Base-by-base conservation (phyloP, 2,888 invertebrate genomes). In the Pollenia angustigena region DNA sequence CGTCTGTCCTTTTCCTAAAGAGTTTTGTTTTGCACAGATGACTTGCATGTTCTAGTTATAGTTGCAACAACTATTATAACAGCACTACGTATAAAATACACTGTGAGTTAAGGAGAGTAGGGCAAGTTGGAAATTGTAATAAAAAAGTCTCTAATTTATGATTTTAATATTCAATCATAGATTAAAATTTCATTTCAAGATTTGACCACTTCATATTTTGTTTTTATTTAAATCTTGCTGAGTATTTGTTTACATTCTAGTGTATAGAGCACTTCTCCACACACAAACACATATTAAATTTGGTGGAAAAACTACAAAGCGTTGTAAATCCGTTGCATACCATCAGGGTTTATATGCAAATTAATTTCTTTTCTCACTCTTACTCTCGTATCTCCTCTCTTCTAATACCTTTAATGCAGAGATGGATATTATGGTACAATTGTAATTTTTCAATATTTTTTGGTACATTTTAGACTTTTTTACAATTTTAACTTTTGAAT, bases 291-390 rank as follows among this genome's bases (percentile, higher is more conserved):
- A 32, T 3, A 32, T 32, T 23, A 23, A 10, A 23, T 56, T 56
- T 56, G 18, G 10, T 23, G 16, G 0, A 42, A 46, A 42, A 54
- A 50, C 62, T 58, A 48, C 40, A 58, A 68, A 60, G 40, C 69
- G 32, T 62, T 69, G 50, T 74, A 71, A 79, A 82, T 64, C 44
- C 50, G 14, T 74, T 74, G 78, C 79, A 76, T 82, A 74, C 82
- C 62, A 60, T 69, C 69, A 78, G 74, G 71, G 62, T 82, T 79
- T 82, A 42, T 85, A 85, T 85, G 85, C 74, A 85, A 85, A 85
- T 85, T 82, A 81, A 74, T 81, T 69, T 75, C 79, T 23, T 58
- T 23, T 79, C 68, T 64, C 64, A 46, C 81, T 66, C 42, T 68
- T 66, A 11, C 23, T 48, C 23, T 68, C 32, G 42, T 23, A 52